phyloP scores from a whole-genome alignment of 2,113 vertebrate species.

The Synchiropus splendidus region DNA sequence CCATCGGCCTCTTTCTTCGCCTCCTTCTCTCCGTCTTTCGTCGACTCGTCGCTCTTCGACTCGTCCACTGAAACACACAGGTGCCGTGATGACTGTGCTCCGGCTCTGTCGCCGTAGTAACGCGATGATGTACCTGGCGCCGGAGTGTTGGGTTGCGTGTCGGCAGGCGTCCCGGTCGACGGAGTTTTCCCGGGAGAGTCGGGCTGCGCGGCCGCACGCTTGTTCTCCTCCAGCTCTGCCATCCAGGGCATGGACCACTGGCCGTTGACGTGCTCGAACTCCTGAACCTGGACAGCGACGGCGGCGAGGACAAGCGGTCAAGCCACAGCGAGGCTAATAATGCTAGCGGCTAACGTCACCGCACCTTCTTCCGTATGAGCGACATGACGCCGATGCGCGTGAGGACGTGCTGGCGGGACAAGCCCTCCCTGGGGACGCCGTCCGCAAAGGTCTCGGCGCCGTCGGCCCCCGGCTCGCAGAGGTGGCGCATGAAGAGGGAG shows the following conservation, averaged over 20 bases:
- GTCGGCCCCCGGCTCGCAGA: constrained; percentile 93
- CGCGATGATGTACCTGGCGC: constrained; percentile 63
- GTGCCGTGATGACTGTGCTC: too few relatives aligned
- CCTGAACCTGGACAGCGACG: constrained; percentile 78
- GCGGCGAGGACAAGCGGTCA: background rate
- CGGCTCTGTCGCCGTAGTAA: background rate
- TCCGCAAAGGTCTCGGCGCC: constrained; percentile 95
- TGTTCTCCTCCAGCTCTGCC: constrained; percentile 91
- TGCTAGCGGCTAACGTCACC: accelerated
- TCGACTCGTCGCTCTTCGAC: constrained; percentile 49
- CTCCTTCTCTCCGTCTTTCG: constrained; percentile 59
- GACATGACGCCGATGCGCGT: constrained; percentile 98
- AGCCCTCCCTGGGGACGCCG: constrained; percentile 89
- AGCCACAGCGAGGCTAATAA: too few relatives aligned
- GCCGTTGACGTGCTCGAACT: constrained; percentile 94
- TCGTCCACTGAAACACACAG: constrained; percentile 45
- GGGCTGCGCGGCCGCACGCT: constrained; percentile 72
- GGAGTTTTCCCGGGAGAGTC: constrained; percentile 67
- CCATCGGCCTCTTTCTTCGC: constrained; percentile 55
- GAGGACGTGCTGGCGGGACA: constrained; percentile 94
- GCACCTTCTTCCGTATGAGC: constrained; percentile 95
- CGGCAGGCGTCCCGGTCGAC: constrained; percentile 85
- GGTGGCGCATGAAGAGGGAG: constrained; percentile 93
- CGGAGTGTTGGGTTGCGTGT: constrained; percentile 91
- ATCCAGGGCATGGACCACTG: constrained; percentile 97